phyloP scores from a whole-genome alignment of 2,888 invertebrate genomes.

The Serripes groenlandicus region DNA sequence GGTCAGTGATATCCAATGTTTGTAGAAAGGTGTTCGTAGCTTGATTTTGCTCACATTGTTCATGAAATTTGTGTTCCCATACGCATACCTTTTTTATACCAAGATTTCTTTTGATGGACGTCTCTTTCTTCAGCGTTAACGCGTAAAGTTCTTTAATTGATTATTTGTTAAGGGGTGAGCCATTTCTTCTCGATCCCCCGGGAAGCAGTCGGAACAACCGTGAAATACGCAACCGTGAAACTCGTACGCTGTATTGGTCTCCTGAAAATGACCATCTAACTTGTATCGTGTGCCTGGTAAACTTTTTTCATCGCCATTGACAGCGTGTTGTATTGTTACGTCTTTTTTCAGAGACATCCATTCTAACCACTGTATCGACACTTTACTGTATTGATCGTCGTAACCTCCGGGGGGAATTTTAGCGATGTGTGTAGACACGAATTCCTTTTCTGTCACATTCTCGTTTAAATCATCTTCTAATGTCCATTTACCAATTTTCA shows the following conservation, averaged over 20 bases:
- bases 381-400: slow-evolving; percentile 22
- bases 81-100: slow-evolving; percentile 60
- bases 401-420: slow-evolving; percentile 52
- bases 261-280: slow-evolving; percentile 33
- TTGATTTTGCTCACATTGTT: slow-evolving; percentile 29
- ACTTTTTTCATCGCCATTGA: slow-evolving; percentile 33
- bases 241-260: slow-evolving; percentile 50
- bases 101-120: slow-evolving; percentile 14
- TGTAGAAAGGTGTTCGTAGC: slow-evolving; percentile 9
- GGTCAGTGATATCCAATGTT: slow-evolving; percentile 30
- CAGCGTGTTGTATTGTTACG: slow-evolving; percentile 28
- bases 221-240: slow-evolving; percentile 56
- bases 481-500: slow-evolving; percentile 12
- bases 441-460: slow-evolving; percentile 14
- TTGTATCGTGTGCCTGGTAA: slow-evolving; percentile 44
- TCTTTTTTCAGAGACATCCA: slow-evolving; percentile 1
- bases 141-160: slow-evolving; percentile 48
- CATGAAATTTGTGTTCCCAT: slow-evolving; percentile 70
- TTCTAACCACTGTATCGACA: slow-evolving; percentile 28
- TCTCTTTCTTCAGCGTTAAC: slow-evolving; percentile 45
- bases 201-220: slow-evolving; percentile 36
- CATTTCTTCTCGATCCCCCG: slow-evolving; percentile 4
- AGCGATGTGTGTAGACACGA: slow-evolving; percentile 46
- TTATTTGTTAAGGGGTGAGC: slow-evolving; percentile 25
- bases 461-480: slow-evolving; percentile 12